Conservation (phyloP, 2,888 invertebrate species). For the Agrotis exclamationis region DNA sequence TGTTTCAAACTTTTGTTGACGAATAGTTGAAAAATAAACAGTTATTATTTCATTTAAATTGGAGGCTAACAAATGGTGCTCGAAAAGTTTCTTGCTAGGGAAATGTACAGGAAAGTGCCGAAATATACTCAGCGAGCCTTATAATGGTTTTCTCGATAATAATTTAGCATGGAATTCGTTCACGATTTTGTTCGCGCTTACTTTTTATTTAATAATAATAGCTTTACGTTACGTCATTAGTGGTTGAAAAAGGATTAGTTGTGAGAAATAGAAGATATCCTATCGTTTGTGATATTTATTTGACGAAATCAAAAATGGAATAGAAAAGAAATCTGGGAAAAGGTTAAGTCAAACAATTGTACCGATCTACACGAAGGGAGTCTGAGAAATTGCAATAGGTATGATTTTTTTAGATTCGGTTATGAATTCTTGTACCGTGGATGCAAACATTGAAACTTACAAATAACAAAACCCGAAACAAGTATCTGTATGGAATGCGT, state of each 20-base stretch:
- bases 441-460: no score
- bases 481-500: no score
- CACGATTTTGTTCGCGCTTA: constrained; percentile 1
- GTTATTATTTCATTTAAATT: constrained; percentile 58
- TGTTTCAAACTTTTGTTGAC: constrained; percentile 48
- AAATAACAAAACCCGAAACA: no score
- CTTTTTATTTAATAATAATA: neutral
- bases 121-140: constrained; percentile 34
- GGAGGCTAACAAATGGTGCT: constrained; percentile 41
- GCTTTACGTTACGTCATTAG: neutral
- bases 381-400: no score
- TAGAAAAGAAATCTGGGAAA: no score
- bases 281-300: no score
- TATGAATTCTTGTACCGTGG: no score
- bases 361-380: no score
- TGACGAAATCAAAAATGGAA: no score
- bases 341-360: no score
- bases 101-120: constrained; percentile 30
- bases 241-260: neutral
- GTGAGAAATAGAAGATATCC: neutral
- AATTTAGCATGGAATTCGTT: constrained; percentile 27
- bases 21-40: constrained; percentile 38
- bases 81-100: constrained; percentile 42
- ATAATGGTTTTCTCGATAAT: constrained; percentile 32
- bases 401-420: no score